A percentile compares a stretch with the other conserved stretches of the same genome.
Evolutionary conservation across 2,113 vertebrate species (phyloP).

Genomic region (Barbus barbus): DNA sequence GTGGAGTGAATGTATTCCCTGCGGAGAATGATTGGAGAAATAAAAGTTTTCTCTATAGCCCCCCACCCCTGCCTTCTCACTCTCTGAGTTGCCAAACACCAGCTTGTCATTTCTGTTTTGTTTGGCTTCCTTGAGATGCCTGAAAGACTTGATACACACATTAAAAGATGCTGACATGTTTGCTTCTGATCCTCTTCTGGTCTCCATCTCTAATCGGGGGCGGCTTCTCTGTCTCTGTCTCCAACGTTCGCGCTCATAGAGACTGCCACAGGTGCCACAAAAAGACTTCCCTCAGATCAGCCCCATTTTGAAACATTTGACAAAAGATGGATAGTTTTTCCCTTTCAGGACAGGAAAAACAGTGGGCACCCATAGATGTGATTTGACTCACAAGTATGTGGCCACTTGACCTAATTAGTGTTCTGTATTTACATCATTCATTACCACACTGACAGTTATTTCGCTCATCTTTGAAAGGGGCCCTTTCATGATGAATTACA

Average conservation of each 20-base stretch:
- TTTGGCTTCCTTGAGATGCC: constrained; percentile 67
- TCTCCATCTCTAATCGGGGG: constrained; percentile 74
- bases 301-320: constrained; percentile 62
- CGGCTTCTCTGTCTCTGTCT: constrained; percentile 73
- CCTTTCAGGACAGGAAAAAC: constrained; percentile 52
- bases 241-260: constrained; percentile 71
- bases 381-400: constrained; percentile 52
- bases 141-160: constrained; percentile 67
- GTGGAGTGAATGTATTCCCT: constrained; percentile 55
- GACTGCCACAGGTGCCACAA: constrained; percentile 71
- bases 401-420: constrained; percentile 71
- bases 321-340: constrained; percentile 55
- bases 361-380: constrained; percentile 56
- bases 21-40: constrained; percentile 59
- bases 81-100: constrained; percentile 60
- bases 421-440: constrained; percentile 71
- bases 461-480: constrained; percentile 67
- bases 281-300: constrained; percentile 51
- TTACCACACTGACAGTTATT: constrained; percentile 73
- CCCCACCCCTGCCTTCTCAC: constrained; percentile 43
- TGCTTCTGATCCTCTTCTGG: constrained; percentile 68
- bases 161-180: constrained; percentile 73
- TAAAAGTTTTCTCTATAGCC: constrained; percentile 44
- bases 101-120: constrained; percentile 74
- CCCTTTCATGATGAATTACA: constrained; percentile 74